These are phyloP conservation scores for Drosophila chauvacae DNA, from an alignment of 1,140 invertebrate species.

Conservation along the genomic window DNA sequence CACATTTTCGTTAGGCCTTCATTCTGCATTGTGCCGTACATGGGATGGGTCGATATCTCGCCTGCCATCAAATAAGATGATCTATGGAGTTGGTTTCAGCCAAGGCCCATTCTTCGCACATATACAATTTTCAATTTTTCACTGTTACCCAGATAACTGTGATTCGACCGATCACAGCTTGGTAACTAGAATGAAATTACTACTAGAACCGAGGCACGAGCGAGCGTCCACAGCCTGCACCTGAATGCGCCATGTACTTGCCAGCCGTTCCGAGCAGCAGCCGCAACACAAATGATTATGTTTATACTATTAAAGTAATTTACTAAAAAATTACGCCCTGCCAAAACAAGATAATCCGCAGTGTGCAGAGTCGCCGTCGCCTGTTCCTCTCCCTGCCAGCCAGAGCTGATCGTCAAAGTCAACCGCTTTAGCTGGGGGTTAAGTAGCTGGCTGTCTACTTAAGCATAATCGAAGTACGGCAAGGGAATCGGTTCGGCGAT, in stretches of 20 bases:
- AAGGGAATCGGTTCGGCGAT: conserved; percentile 35
- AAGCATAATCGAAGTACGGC: conserved; percentile 73
- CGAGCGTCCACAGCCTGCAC: conserved; percentile 23
- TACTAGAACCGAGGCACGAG: conserved; percentile 52
- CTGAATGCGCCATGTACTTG: conserved; percentile 45
- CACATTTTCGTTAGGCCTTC: not conserved
- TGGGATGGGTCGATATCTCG: not conserved
- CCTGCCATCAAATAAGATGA: conserved; percentile 2
- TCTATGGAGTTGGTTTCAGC: not conserved
- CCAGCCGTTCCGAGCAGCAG: conserved; percentile 52
- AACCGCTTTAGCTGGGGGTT: conserved; percentile 82
- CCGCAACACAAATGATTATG: conserved; percentile 79
- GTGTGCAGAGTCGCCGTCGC: conserved; percentile 1
- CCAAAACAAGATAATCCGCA: conserved; percentile 67
- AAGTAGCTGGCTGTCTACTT: conserved; percentile 80
- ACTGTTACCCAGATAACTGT: conserved; percentile 81
- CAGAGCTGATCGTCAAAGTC: conserved; percentile 67
- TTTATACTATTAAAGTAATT: conserved; percentile 84
- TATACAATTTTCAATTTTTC: conserved; percentile 77
- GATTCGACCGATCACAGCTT: conserved; percentile 53
- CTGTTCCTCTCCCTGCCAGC: conserved; percentile 5
- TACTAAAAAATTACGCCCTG: conserved; percentile 74
- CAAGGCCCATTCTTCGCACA: conserved; percentile 28
- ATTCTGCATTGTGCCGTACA: not conserved
- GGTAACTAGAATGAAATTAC: conserved; percentile 70